Evolutionary conservation across 2,113 vertebrate genomes (phyloP).

Genomic region (Ramphastos sulfuratus): DNA sequence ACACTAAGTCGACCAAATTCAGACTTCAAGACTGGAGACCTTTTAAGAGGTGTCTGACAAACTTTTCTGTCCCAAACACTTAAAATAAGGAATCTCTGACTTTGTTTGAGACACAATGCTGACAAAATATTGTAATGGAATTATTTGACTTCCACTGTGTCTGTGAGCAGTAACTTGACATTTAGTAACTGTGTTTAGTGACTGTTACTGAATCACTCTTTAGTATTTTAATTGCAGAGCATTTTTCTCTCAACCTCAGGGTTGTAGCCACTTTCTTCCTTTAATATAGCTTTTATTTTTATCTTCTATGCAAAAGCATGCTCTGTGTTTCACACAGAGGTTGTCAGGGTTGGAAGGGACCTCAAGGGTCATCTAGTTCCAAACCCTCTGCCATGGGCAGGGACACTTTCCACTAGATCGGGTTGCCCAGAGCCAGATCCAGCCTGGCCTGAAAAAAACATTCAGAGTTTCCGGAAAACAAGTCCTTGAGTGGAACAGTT

Average conservation of each 20-base stretch:
- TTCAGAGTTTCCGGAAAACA: background rate
- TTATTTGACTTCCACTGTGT: background rate
- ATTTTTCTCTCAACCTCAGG: background rate
- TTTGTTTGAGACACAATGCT: background rate
- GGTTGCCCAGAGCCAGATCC: too few species aligned
- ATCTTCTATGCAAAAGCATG: background rate
- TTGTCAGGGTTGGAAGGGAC: too few species aligned
- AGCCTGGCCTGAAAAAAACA: too few species aligned
- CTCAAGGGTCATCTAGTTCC: too few species aligned
- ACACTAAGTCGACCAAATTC: background rate
- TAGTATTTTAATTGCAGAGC: background rate
- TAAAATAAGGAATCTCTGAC: background rate
- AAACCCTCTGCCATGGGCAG: too few species aligned
- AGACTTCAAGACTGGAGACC: background rate
- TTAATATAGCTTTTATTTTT: background rate
- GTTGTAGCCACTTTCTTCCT: background rate
- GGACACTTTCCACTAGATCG: too few species aligned
- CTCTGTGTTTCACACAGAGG: background rate
- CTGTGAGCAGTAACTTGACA: background rate
- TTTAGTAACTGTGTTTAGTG: background rate
- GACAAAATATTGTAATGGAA: background rate
- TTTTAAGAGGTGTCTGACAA: background rate
- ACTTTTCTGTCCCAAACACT: background rate
- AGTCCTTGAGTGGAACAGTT: background rate
- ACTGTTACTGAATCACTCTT: background rate